Evolutionary conservation across 1,140 invertebrate genomes (phyloP), one percentile per base, ranked within the genome.

Genomic region (Scylla paramamosain): DNA sequence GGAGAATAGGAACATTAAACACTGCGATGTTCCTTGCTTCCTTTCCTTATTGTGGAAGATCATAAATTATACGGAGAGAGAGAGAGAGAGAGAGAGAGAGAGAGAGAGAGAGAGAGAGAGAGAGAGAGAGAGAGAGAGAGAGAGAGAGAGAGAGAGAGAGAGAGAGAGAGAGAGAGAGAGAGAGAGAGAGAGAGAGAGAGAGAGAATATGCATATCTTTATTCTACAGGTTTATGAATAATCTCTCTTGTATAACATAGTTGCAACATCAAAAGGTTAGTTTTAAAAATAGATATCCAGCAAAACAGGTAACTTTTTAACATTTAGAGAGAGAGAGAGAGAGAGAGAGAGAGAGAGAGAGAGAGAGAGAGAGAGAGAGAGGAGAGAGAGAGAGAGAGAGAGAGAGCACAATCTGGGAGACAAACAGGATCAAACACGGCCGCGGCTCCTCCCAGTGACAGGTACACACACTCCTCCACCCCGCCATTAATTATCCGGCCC

Each of bases 291-390:
- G 39, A 39, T 6, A 39, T 39, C 39, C 39, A 39, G 6, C 6
- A 39, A 39, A 39, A 39, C 39, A 39, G 39, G 39, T 39, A 39
- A 39, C 6, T 39, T 39, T 6, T 39, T 39, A n/a, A n/a, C 39
- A 6, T 39, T 39, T 39, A 52, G 52, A 3, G 52, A 59, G 52
- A 59, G 52, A 59, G 67, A 77, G 67, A 77, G 67, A 77, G 67
- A 77, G 67, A 77, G 67, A 77, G 67, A 77, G 67, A 77, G 67
- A 77, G 67, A 77, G 67, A 77, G 52, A 77, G 67, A 77, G 67
- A 77, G 59, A 67, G 59, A 67, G 59, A 67, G 59, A 67, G 59
- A 67, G 59, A 67, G 59, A 67, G 20, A 25, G 20, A 14, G 20
- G 8, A 67, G 59, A 67, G 8, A 67, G 8, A 67, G 67, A 77